Evolutionary conservation across 2,797 vertebrate species (phyloP).

Genomic region (Pygocentrus nattereri): DNA sequence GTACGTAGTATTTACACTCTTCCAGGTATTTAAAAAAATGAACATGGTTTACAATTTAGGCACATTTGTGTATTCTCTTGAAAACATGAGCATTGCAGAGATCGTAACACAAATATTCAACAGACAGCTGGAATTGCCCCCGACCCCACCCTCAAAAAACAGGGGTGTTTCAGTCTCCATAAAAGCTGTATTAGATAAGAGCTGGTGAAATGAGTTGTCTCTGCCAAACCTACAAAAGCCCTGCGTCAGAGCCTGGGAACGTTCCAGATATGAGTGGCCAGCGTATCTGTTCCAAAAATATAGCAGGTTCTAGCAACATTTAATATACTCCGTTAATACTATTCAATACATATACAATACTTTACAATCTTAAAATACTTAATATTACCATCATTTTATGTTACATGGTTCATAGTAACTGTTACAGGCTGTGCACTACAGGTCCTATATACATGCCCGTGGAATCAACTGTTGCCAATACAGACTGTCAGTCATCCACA

Average conservation of each 20-base stretch:
- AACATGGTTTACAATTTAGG: constrained; percentile 53
- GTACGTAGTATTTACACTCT: constrained; percentile 52
- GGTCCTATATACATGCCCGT: constrained; percentile 55
- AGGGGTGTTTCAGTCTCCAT: neutral
- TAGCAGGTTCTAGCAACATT: constrained; percentile 59
- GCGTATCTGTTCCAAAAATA: constrained; percentile 60
- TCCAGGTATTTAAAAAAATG: constrained; percentile 32
- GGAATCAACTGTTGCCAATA: neutral
- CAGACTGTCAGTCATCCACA: constrained; percentile 8
- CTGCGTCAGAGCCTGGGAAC: constrained; percentile 10
- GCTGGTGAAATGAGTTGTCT: constrained; percentile 51
- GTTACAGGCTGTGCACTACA: constrained; percentile 57
- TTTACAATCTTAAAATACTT: constrained; percentile 63
- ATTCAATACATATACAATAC: constrained; percentile 64
- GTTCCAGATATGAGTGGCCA: constrained; percentile 20
- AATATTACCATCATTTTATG: constrained; percentile 43
- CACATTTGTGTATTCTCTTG: constrained; percentile 44
- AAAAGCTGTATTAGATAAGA: constrained; percentile 22
- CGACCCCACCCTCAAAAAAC: neutral
- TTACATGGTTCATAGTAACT: constrained; percentile 49
- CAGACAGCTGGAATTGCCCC: neutral
- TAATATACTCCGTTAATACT: constrained; percentile 57
- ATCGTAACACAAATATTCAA: constrained; percentile 44
- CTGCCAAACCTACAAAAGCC: constrained; percentile 15
- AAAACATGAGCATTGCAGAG: constrained; percentile 44